phyloP scores from a whole-genome alignment of 2,888 invertebrate species.

The Lasioglossum leucozonium region DNA sequence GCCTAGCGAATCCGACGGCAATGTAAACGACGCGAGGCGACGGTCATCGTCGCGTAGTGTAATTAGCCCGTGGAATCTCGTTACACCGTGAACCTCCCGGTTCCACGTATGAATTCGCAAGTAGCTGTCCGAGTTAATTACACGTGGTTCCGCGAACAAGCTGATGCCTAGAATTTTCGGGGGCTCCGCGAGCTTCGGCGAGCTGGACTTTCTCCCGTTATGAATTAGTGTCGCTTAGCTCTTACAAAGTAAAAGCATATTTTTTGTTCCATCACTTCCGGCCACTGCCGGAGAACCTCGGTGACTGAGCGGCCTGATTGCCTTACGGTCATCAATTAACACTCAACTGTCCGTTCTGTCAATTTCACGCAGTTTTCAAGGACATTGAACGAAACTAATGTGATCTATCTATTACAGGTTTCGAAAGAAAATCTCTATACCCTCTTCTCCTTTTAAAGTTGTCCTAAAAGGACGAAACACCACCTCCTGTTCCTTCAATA shows the following conservation, averaged over 20 bases:
- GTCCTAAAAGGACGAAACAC: no score
- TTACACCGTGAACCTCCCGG: constrained; percentile 53
- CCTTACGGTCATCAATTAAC: background rate
- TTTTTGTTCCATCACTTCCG: background rate
- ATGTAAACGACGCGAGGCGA: background rate
- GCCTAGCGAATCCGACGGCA: background rate
- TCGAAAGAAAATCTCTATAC: no score
- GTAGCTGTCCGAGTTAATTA: constrained; percentile 65
- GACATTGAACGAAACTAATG: no score
- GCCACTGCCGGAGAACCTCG: background rate
- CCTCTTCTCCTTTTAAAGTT: no score
- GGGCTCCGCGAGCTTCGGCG: constrained; percentile 17
- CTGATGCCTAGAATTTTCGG: constrained; percentile 57
- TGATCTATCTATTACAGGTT: no score
- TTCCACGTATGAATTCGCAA: constrained; percentile 63
- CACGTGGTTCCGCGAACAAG: constrained; percentile 50
- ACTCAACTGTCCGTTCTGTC: background rate
- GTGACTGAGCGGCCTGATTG: background rate
- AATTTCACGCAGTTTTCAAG: no score
- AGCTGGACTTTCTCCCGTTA: background rate
- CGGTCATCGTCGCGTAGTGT: constrained; percentile 40
- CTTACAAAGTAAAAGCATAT: background rate
- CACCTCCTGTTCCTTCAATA: no score
- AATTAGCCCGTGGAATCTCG: constrained; percentile 66
- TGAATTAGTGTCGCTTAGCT: background rate